Conservation (phyloP, 2,113 vertebrate genomes). For the Stercorarius parasiticus region DNA sequence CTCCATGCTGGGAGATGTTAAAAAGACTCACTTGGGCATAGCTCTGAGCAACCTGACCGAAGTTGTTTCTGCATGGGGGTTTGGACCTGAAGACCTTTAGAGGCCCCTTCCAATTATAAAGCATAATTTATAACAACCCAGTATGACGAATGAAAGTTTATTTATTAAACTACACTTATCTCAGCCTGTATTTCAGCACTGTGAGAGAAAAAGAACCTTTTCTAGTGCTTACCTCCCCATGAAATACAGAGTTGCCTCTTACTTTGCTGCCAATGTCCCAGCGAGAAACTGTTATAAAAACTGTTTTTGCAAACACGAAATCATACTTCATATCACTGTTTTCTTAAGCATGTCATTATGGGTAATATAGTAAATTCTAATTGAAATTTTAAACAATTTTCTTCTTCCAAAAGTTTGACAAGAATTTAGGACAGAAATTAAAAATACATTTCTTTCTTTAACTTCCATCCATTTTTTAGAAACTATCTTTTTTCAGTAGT, state of each 20-base stretch:
- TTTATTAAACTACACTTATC: background rate
- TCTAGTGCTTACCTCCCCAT: background rate
- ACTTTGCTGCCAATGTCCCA: background rate
- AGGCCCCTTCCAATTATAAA: background rate
- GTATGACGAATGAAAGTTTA: background rate
- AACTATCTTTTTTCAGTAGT: background rate
- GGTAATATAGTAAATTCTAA: background rate
- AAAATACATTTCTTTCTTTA: background rate
- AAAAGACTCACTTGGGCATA: background rate
- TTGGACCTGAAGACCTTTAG: background rate
- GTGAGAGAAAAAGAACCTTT: background rate
- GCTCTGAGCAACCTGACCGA: background rate
- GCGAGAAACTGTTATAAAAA: background rate
- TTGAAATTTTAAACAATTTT: background rate
- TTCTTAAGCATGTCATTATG: background rate
- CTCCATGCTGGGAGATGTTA: background rate
- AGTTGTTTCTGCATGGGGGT: background rate
- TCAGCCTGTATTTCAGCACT: background rate
- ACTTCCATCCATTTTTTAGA: background rate
- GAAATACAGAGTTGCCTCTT: background rate
- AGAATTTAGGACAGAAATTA: background rate
- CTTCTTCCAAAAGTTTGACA: background rate
- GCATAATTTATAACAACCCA: background rate
- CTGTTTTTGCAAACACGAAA: background rate
- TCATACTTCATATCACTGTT: background rate